phyloP scores from a whole-genome alignment of 2,113 vertebrate species.

The Pelmatolapia mariae region DNA sequence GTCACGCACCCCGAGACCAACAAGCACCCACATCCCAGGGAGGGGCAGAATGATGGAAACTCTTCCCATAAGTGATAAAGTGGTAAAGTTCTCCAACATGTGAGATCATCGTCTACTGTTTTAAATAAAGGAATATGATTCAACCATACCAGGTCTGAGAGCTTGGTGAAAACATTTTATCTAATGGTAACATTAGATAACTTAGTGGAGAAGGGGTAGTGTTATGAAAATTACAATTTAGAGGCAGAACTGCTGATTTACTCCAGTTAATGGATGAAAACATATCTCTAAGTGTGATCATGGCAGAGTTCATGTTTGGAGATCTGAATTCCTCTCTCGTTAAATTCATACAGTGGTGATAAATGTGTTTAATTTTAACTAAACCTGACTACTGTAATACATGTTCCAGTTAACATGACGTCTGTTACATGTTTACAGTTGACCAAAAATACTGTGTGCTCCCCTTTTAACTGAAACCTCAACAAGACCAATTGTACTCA shows the following conservation, averaged over 20 bases:
- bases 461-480: neutral
- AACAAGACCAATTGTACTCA: neutral
- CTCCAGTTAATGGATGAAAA: neutral
- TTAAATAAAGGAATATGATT: neutral
- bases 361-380: neutral
- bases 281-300: neutral
- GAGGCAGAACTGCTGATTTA: neutral
- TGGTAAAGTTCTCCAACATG: neutral
- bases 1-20: neutral
- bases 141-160: neutral
- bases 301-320: neutral
- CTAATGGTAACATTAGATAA: too few species aligned
- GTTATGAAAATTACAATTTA: neutral
- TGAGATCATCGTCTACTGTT: neutral
- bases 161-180: neutral
- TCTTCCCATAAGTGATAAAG: neutral
- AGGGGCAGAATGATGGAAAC: neutral
- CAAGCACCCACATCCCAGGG: neutral
- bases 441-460: neutral
- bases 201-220: neutral
- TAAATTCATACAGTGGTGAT: neutral
- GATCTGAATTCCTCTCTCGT: accelerated
- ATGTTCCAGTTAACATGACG: neutral
- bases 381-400: neutral
- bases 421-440: neutral